Evolutionary conservation across 2,888 invertebrate species (phyloP).

Genomic region (Drosophila gaucha): DNA sequence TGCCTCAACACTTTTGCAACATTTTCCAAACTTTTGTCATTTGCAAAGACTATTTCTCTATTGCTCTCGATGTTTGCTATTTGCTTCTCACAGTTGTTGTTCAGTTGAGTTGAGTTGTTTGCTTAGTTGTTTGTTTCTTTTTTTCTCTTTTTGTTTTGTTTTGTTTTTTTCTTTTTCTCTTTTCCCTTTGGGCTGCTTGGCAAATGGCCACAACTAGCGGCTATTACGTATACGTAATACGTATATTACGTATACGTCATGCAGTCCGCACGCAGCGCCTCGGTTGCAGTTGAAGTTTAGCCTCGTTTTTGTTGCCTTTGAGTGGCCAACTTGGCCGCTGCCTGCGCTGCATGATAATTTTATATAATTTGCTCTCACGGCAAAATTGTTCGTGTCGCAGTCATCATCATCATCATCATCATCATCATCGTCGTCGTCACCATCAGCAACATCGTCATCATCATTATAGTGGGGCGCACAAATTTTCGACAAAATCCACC

Average conservation of each 20-base stretch:
- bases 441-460: conserved; percentile 19
- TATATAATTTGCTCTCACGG: conserved; percentile 68
- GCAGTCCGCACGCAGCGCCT: conserved; percentile 48
- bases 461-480: conserved; percentile 32
- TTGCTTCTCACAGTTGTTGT: conserved; percentile 2
- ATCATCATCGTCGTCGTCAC: conserved; percentile 18
- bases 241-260: conserved; percentile 68
- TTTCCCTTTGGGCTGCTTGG: conserved; percentile 34
- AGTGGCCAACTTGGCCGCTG: conserved; percentile 66
- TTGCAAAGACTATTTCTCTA: conserved; percentile 27
- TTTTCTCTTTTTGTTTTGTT: conserved; percentile 1
- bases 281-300: conserved; percentile 38
- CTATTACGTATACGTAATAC: conserved; percentile 58
- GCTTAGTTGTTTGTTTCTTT: neutral
- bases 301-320: conserved; percentile 42
- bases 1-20: conserved; percentile 55
- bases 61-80: conserved; percentile 2
- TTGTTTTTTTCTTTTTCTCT: conserved; percentile 19
- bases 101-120: neutral
- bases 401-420: conserved; percentile 47
- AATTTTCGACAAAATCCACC: too few relatives aligned
- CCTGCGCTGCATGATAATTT: conserved; percentile 77
- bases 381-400: conserved; percentile 51
- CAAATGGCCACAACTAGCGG: conserved; percentile 61
- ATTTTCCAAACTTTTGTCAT: conserved; percentile 66